Conservation (phyloP, 2,888 invertebrate species). For the Drosophila paracracens region DNA sequence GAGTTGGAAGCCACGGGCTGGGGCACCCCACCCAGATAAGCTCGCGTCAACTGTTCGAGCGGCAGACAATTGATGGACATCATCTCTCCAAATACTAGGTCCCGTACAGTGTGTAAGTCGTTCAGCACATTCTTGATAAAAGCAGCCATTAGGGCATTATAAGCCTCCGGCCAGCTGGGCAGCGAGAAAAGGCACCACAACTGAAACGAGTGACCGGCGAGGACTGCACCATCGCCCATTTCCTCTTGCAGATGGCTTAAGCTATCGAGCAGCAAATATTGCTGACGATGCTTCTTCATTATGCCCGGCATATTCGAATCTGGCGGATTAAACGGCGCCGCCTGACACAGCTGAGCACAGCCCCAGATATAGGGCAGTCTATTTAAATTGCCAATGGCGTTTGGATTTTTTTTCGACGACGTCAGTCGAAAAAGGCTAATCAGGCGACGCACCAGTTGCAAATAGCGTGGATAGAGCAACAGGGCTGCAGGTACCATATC, state of each 20-base stretch:
- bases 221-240: constrained; percentile 92
- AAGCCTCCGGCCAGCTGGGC: constrained; percentile 96
- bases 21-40: constrained; percentile 18
- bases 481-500: constrained; percentile 92
- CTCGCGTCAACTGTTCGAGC: constrained; percentile 12
- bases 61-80: constrained; percentile 88
- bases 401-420: constrained; percentile 91
- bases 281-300: constrained; percentile 87
- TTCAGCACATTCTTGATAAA: constrained; percentile 97
- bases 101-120: constrained; percentile 97
- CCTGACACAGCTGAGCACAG: constrained; percentile 94
- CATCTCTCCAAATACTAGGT: constrained; percentile 96
- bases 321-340: constrained; percentile 91
- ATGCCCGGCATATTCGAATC: constrained; percentile 93
- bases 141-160: constrained; percentile 98
- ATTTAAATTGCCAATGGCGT: constrained; percentile 99
- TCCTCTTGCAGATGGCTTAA: constrained; percentile 94
- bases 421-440: constrained; percentile 97
- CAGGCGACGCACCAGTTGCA: constrained; percentile 92
- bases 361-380: constrained; percentile 99
- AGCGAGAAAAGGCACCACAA: constrained; percentile 99
- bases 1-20: background rate
- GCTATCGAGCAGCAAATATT: constrained; percentile 96
- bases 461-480: constrained; percentile 88
- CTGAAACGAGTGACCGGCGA: constrained; percentile 99